Conservation (phyloP, 2,888 invertebrate species). For the Altica lythri region DNA sequence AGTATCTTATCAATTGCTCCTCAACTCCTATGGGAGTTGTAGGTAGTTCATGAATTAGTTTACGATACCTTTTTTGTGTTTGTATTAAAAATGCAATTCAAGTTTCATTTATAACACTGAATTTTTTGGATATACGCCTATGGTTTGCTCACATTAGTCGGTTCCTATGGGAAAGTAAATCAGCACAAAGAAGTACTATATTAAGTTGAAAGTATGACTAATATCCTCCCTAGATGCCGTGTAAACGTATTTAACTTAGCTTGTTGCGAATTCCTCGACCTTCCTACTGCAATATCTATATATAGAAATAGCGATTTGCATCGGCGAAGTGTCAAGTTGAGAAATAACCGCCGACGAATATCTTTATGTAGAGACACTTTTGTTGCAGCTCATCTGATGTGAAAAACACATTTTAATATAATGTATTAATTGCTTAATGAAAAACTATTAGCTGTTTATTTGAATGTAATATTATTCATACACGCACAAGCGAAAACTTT, state of each 20-base stretch:
- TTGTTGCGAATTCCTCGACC: slow-evolving; percentile 26
- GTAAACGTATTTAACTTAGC: slow-evolving; percentile 15
- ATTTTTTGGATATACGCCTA: too few relatives aligned
- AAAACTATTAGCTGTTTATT: too few relatives aligned
- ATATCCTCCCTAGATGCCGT: slow-evolving; percentile 21
- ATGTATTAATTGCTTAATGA: too few relatives aligned
- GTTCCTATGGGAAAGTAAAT: slow-evolving; percentile 8
- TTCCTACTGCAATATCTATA: slow-evolving; percentile 26
- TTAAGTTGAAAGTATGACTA: slow-evolving; percentile 12
- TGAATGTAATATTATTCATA: too few relatives aligned
- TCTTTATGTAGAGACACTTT: slow-evolving; percentile 8
- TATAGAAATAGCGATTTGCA: slow-evolving; percentile 26
- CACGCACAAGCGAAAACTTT: too few relatives aligned
- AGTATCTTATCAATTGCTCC: too few relatives aligned
- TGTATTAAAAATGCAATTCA: too few relatives aligned
- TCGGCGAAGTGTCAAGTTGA: slow-evolving; percentile 21
- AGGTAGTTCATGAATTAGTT: too few relatives aligned
- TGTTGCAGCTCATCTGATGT: slow-evolving; percentile 7
- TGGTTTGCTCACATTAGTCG: background rate
- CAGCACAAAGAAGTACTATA: slow-evolving; percentile 3
- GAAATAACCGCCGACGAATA: slow-evolving; percentile 20
- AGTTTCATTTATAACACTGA: too few relatives aligned
- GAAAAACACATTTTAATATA: too few relatives aligned
- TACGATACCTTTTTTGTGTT: too few relatives aligned
- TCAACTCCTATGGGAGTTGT: too few relatives aligned